Evolutionary conservation across 2,888 invertebrate genomes (phyloP).

Genomic region (Graphium colonna): DNA sequence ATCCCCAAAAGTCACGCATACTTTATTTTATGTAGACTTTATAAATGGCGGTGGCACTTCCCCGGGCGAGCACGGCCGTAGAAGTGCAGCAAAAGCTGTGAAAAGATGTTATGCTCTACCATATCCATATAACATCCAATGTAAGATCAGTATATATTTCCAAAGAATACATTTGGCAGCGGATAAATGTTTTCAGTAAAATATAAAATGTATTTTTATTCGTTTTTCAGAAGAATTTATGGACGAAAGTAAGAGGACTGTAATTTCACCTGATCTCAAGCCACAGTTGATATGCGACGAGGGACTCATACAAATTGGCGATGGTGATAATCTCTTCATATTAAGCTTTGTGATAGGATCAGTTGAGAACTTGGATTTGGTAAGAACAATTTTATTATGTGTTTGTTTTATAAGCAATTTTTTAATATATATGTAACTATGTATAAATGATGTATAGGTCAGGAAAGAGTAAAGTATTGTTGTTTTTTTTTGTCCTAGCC

Average conservation of each 20-base stretch:
- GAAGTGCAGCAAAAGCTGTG: no score
- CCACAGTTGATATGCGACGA: conserved; percentile 72
- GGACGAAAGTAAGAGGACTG: conserved; percentile 59
- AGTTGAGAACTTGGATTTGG: conserved; percentile 78
- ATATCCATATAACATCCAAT: no score
- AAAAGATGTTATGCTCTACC: no score
- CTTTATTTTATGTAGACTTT: no score
- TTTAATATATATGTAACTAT: no score
- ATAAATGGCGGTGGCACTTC: no score
- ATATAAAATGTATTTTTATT: neutral
- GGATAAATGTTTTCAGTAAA: neutral
- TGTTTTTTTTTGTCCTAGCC: no score
- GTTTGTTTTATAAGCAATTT: neutral
- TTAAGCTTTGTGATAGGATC: conserved; percentile 78
- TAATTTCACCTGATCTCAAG: conserved; percentile 52
- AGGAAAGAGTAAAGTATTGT: no score
- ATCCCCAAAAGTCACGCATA: no score
- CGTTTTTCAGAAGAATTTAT: conserved; percentile 54
- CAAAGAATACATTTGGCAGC: neutral
- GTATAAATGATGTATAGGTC: no score
- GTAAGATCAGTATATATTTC: no score
- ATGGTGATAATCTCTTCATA: conserved; percentile 66
- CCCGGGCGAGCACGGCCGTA: no score
- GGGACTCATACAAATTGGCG: conserved; percentile 78
- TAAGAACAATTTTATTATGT: conserved; percentile 37